Evolutionary conservation across 2,113 vertebrate species (phyloP).

Genomic region (Elanus axillaris): DNA sequence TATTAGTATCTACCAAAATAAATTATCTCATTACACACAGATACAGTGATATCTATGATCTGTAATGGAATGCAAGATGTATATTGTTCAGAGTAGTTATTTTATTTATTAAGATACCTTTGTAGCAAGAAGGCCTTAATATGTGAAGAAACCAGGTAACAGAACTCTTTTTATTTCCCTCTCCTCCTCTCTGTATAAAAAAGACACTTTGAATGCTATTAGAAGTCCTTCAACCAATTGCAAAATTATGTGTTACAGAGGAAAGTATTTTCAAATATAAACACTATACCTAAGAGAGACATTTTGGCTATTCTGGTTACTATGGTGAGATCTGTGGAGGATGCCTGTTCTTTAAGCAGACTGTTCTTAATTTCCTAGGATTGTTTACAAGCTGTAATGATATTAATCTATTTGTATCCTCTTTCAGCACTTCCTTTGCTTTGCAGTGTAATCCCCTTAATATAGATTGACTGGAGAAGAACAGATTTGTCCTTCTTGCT

Average conservation of each 20-base stretch:
- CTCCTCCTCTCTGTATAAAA: background rate
- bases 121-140: background rate
- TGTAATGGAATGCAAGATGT: background rate
- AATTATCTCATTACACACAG: background rate
- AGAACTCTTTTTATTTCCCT: background rate
- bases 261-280: background rate
- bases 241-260: background rate
- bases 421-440: constrained; percentile 28
- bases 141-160: background rate
- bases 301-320: background rate
- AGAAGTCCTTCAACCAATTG: background rate
- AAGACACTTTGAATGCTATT: background rate
- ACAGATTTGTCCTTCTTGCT: background rate
- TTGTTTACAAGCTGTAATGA: background rate
- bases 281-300: background rate
- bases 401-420: constrained; percentile 29
- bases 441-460: constrained; percentile 35
- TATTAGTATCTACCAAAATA: background rate
- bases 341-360: background rate
- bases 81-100: background rate
- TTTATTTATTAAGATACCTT: background rate
- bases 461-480: background rate
- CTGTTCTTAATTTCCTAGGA: constrained; percentile 20
- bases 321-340: constrained; percentile 12
- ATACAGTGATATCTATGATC: background rate